Evolutionary conservation across 2,888 invertebrate genomes (phyloP).

Genomic region (Julus scanicus): DNA sequence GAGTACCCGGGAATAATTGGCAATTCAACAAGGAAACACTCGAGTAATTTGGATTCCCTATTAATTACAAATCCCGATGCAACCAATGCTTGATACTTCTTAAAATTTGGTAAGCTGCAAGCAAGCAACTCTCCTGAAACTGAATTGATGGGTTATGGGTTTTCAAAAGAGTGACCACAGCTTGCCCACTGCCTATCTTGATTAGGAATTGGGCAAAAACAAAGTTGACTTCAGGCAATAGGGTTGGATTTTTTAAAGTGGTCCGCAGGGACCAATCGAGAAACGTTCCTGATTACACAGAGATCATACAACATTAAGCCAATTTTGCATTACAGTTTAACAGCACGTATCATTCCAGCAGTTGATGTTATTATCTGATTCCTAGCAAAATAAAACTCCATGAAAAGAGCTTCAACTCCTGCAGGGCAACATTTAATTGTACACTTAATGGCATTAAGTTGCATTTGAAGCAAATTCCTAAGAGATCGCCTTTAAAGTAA

Average conservation of each 20-base stretch:
- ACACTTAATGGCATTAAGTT: background rate
- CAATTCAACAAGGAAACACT: too few species aligned
- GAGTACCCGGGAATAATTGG: too few species aligned
- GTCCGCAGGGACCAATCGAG: background rate
- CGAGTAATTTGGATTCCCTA: too few species aligned
- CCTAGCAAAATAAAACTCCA: conserved; percentile 15
- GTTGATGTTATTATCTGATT: conserved; percentile 38
- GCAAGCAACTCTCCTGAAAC: background rate
- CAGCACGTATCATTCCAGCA: conserved; percentile 15
- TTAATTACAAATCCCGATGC: too few species aligned
- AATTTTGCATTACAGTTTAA: conserved; percentile 25
- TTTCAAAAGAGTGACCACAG: background rate
- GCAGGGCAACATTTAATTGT: conserved; percentile 27
- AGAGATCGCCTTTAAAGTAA: background rate
- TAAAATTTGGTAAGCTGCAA: too few species aligned
- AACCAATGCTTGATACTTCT: too few species aligned
- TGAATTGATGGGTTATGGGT: background rate
- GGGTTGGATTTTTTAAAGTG: conserved; percentile 18
- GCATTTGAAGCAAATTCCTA: background rate
- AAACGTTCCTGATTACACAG: background rate
- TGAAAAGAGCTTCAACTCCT: background rate
- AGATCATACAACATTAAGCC: background rate
- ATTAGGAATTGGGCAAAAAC: background rate
- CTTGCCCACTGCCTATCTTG: background rate
- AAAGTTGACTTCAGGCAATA: background rate